Evolutionary conservation across 64 coral and sea anemone genomes (phyloP), one percentile per base, ranked within the genome.

Genomic region (Pocillopora damicornis): DNA sequence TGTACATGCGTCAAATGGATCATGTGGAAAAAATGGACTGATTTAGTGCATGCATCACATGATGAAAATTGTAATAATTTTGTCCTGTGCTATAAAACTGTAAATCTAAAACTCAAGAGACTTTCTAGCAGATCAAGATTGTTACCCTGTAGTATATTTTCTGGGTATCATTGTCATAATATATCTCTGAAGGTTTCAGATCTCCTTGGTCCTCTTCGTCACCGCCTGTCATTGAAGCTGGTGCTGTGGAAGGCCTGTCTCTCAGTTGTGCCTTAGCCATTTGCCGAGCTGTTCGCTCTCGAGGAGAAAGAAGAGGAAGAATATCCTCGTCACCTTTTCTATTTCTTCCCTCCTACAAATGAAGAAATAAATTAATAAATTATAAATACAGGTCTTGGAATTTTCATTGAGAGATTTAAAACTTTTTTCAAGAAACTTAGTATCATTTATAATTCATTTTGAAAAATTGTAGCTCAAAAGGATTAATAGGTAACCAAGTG

Each of bases 241-340:
- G 97, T 75, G 97, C 97, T 15, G 97, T 99, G 9, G 78, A 37
- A 42, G 97, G 97, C 13, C 97, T 77, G 15, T 89, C 91, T 58
- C 68, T 74, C 2, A 68, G 38, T 13, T 60, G 61, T 23, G 36
- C 42, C 38, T 76, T 90, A 22, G 11, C 69, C 60, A 59, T 86
- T 63, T 88, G 61, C 45, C 75, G 87, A 20, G 82, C 77, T 60
- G 87, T 88, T 75, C 93, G 90, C 73, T 99, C 97, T 18, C 97
- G 79, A 14, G 97, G 90, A 18, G 97, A 92, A 26, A 99, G 84
- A 60, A 99, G 57, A 7, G 97, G 87, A 61, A 99, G 89, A 75
- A 95, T 92, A 34, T 89, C 90, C 73, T 99, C 97, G 79, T 99
- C 97, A 2, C 97, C 97, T 80, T 86, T 99, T 69, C 90, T 95